These are phyloP conservation scores for Caenorhabditis latens DNA, from an alignment of 1,140 invertebrate species.

Conservation along the genomic window DNA sequence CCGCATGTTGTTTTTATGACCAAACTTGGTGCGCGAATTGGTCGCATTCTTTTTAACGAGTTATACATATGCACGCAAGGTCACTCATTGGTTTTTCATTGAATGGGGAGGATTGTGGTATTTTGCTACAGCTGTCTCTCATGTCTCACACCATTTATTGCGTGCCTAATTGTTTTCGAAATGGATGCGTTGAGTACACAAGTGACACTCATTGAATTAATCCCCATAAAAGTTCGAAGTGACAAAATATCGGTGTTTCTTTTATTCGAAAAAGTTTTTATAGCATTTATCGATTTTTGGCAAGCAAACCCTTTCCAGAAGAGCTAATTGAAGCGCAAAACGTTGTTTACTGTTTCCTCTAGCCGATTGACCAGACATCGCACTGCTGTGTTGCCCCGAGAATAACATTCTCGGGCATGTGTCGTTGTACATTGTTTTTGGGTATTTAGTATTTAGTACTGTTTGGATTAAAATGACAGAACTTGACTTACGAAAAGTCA, in stretches of 20 bases:
- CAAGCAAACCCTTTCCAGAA: neutral
- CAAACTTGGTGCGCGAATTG: neutral
- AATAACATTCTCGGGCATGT: neutral
- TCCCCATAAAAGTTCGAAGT: neutral
- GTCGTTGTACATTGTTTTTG: neutral
- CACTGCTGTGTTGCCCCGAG: neutral
- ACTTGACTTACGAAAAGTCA: neutral
- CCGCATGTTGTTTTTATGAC: no score
- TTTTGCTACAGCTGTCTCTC: neutral
- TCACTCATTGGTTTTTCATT: neutral
- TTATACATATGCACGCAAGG: neutral
- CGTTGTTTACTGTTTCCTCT: constrained; percentile 23
- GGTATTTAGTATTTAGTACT: neutral
- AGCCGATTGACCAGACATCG: constrained; percentile 8
- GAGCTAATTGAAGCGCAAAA: neutral
- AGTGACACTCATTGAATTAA: no score
- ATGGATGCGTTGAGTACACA: no score
- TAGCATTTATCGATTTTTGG: neutral
- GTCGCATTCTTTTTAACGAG: neutral
- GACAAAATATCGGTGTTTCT: neutral
- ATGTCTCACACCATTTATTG: neutral
- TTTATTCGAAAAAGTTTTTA: no score
- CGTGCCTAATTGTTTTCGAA: neutral
- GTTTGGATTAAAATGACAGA: neutral
- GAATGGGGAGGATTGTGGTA: neutral